Evolutionary conservation across 2,888 invertebrate genomes (phyloP), one percentile per base, ranked within the genome.

Genomic region (Nemoura dubitans): DNA sequence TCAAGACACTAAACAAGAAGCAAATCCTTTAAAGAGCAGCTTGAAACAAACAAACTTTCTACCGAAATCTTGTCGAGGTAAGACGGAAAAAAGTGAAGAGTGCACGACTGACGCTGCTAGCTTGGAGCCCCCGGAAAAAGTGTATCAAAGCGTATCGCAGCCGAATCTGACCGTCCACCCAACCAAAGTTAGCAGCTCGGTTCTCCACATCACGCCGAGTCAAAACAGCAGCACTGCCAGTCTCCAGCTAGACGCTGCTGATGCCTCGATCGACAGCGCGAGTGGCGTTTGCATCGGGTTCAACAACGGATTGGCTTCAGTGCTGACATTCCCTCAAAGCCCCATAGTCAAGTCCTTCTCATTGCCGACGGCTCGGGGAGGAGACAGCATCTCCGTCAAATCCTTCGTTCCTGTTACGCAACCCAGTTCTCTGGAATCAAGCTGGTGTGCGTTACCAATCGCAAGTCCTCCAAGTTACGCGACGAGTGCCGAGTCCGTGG

Each of bases 261-360:
- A 27, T 7, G 26, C 1, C 2, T 26, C 26, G 26, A 21, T 7
- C 16, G 83, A 83, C 26, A 59, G 28, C 10, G 27, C 27, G 25
- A 76, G 43, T 30, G 86, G 81, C 3, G 87, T 88, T 25, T 86
- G 86, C 43, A 88, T 88, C 16, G 88, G 88, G 36, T 88, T 88
- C 85, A 87, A 59, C 76, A 82, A 59, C 76, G 88, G 88, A 21
- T 82, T 88, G 25, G 88, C 88, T 2, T 87, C 88, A 2, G 87
- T 88, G n/a, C 86, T 86, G 2, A 82, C 87, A 7, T 88, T 88
- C 84, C 86, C 87, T 0, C 86, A 86, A 14, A 80, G 77, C n/a
- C 86, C 87, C 25, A 86, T 87, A 26, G 87, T 82, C 5, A 88
- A 88, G 42, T 88, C 88, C 5, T 87, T 59, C 14, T 88, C 88